Evolutionary conservation across 2,797 vertebrate genomes (phyloP), one percentile per base, ranked within the genome.

Genomic region (Macropodus opercularis): DNA sequence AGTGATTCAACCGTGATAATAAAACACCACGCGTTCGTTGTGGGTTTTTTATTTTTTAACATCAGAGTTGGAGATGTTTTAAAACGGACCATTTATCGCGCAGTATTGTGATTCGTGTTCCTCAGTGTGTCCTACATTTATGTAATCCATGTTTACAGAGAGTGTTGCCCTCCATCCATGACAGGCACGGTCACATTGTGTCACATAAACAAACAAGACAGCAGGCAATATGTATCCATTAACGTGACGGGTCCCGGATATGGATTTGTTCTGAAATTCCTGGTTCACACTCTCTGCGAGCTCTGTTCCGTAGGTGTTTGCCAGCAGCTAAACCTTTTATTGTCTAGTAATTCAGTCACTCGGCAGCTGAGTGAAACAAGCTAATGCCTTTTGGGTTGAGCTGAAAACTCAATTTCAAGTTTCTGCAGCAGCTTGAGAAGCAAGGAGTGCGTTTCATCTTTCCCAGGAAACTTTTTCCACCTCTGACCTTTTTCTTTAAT

Each of bases 171-270:
- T 69, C 6, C 1, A 22, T 44, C 32, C 51, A 56, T 7, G 42
- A 59, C 55, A 50, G 48, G 46, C 53, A 66, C 21, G 35, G 23
- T 35, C 3, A n/a, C 39, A 36, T 49, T 69, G 58, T 54, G 26
- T 68, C 60, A 69, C 54, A 22, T 27, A 63, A 60, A 62, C 82
- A 87, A 86, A 89, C 69, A 85, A 64, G 46, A 27, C 24, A 32
- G 24, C 3, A 14, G 42, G 52, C 36, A 44, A 54, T 38, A 50
- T 50, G 9, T 35, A 72, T 84, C 47, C 42, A 42, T 83, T 71
- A 80, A 60, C 54, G 9, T 70, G 59, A 78, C 79, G 70, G 63
- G 52, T 86, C 81, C 79, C 50, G 83, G 86, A 90, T 82, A 42
- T 73, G 58, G 62, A 81, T 59, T 73, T 60, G 21, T n/a, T n/a